Base-by-base conservation (phyloP, 1,140 invertebrate species). In the Aphidius ervi region DNA sequence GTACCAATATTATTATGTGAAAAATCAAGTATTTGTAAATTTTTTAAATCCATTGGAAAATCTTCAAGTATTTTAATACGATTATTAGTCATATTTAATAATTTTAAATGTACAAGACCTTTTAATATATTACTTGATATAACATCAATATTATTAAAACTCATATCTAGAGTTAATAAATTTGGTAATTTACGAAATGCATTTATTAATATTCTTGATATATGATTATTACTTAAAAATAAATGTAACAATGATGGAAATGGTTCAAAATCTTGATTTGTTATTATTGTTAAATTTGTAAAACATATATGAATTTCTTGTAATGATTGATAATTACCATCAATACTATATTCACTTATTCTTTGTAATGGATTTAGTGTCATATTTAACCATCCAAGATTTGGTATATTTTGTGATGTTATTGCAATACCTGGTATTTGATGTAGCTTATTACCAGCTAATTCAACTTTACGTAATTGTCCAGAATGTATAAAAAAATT, bases 261-360 rank as follows among this genome's bases (percentile, higher is more conserved):
- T n/a, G 89, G 85, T 68, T 92, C 87, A 69, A 96, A 94, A 67
- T 95, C 93, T 68, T 89, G 90, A 48, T 89, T 91, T 0, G 92
- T 93, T 5, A 96, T 82, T 54, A 94, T 88, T 2, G 86, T 91
- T 9, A 95, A 78, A 73, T 95, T 95, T 2, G 92, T 94, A 23
- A 85, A 83, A 50, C 86, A 88, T 58, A 94, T 88, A 69, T 91
- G 87, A 6, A 95, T 81, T 74, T 93, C 90, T 72, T 92, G 86
- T 0, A 95, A 79, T 8, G 85, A 75, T n/a, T 88, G 87, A 74
- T 88, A 87, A 68, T 80, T 82, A 43, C 84, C 82, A 5, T 83
- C 82, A 0, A 84, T 83, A 50, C 83, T 81, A 63, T 84, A 76
- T 70, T 89, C 87, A 67, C 89, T 83, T 46, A 92, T 86, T 55